Conservation (phyloP, 35 echinoderm and acorn worm genomes). For the Apostichopus japonicus region DNA sequence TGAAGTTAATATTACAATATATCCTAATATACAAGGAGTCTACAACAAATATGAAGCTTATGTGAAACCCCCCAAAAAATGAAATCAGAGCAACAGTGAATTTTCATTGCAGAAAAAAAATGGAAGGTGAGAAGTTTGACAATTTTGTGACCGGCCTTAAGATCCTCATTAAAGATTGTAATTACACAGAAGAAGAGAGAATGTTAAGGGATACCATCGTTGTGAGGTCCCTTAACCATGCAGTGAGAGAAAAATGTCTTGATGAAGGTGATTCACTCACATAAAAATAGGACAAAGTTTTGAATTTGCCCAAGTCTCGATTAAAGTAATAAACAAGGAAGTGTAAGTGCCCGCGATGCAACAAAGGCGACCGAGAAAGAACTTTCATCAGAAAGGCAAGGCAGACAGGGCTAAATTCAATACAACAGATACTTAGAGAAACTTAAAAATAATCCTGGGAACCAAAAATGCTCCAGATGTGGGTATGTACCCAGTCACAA, state of each 20-base stretch:
- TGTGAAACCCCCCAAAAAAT: conserved; percentile 49
- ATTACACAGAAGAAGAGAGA: conserved; percentile 68
- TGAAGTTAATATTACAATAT: background rate
- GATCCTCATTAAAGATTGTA: conserved; percentile 75
- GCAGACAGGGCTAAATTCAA: background rate
- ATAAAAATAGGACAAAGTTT: conserved; percentile 50
- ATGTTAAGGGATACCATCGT: conserved; percentile 79
- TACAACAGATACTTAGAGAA: background rate
- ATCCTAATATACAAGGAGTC: conserved; percentile 43
- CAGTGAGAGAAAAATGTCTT: conserved; percentile 76
- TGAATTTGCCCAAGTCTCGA: conserved; percentile 46
- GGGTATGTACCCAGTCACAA: conserved; percentile 51
- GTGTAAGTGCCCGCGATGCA: conserved; percentile 17
- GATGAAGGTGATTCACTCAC: conserved; percentile 70
- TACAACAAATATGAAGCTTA: conserved; percentile 63
- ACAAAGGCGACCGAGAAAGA: background rate
- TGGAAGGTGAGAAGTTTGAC: conserved; percentile 80
- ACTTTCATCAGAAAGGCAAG: background rate
- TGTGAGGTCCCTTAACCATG: background rate
- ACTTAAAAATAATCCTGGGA: background rate
- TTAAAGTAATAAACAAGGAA: conserved; percentile 33
- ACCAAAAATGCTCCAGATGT: conserved; percentile 69
- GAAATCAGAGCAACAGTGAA: conserved; percentile 79
- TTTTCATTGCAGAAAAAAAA: conserved; percentile 63
- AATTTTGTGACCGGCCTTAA: conserved; percentile 77